Base-by-base conservation (phyloP, 2,113 vertebrate genomes). In the Siniperca knerii region DNA sequence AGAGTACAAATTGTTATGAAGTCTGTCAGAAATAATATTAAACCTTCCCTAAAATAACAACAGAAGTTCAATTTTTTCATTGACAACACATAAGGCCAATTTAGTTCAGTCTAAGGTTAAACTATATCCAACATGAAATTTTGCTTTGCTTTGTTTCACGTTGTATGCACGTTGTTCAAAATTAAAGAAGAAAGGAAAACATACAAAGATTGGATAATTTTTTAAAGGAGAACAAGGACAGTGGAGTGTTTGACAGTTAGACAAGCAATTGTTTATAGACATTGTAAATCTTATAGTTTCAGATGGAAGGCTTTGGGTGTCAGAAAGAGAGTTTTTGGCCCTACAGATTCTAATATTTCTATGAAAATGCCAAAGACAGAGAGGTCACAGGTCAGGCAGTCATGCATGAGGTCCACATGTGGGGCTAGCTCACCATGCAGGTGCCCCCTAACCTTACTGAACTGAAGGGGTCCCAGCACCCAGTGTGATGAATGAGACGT, bases 401-500 rank as follows among this genome's bases (percentile, higher is more conserved):
- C 86, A 86, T 74, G 75, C 77, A 79, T 75, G 66, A 87, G 83
- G 87, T 88, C 85, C 77, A 87, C 91, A 92, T 91, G 90, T 92
- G 86, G 79, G 85, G 66, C 83, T 55, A 57, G 67, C 74, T 85
- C 74, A 79, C 87, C 82, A 85, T 84, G 87, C 81, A 87, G 85
- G 65, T 90, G 89, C 86, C 94, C 89, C 77, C 64, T 92, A 87
- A 92, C 94, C 86, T 79, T 33, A 40, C 79, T 94, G 86, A 92
- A 86, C 86, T 64, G 67, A 79, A 82, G 85, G 82, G 88, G 89
- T 92, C 91, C 81, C 20, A 84, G 82, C 85, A 75, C 73, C 87
- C 65, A 75, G 71, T 74, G 86, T 92, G 90, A 92, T 95, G 95
- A 93, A 93, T 92, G 92, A 93, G 93, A 93, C 85, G 81, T 94